phyloP scores from a whole-genome alignment of 30 jellyfish, hydroid and myxozoan species.

The Aurelia aurita region DNA sequence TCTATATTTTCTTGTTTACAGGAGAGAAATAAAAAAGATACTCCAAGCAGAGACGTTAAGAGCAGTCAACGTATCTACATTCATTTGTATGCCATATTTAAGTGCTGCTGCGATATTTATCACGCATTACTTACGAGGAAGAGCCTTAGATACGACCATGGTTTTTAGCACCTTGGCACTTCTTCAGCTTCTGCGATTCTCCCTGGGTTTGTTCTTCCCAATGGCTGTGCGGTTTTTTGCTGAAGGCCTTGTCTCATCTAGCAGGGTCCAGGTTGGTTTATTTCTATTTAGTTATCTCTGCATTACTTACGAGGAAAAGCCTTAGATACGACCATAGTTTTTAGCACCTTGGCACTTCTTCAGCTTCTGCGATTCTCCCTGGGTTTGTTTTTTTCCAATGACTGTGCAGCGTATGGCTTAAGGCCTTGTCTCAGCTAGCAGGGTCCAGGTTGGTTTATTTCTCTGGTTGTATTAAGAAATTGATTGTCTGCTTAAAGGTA shows the following conservation, averaged over 20 bases:
- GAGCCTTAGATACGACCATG: constrained; percentile 20
- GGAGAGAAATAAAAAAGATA: constrained; percentile 49
- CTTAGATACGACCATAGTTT: constrained; percentile 44
- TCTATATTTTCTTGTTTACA: not conserved
- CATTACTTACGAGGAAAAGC: constrained; percentile 51
- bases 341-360: constrained; percentile 63
- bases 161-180: constrained; percentile 70
- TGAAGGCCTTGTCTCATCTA: constrained; percentile 55
- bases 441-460: too few relatives aligned
- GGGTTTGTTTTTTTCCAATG: constrained; percentile 43
- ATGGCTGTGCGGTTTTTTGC: constrained; percentile 46
- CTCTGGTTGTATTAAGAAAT: too few relatives aligned
- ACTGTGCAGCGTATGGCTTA: constrained; percentile 61
- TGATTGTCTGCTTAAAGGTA: too few relatives aligned
- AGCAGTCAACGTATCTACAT: constrained; percentile 27
- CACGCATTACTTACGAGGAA: constrained; percentile 53
- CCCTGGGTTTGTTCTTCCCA: constrained; percentile 44
- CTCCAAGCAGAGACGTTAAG: constrained; percentile 23
- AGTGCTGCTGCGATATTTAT: constrained; percentile 70
- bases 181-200: constrained; percentile 36
- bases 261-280: constrained; percentile 65
- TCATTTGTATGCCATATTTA: constrained; percentile 48
- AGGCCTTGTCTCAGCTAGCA: constrained; percentile 29
- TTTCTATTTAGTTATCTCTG: not conserved
- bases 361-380: constrained; percentile 30